A percentile compares a stretch with the other conserved stretches of the same genome.
These are phyloP conservation scores for Xestia c-nigrum DNA, from an alignment of 2,888 invertebrate genomes.

Conservation along the genomic window DNA sequence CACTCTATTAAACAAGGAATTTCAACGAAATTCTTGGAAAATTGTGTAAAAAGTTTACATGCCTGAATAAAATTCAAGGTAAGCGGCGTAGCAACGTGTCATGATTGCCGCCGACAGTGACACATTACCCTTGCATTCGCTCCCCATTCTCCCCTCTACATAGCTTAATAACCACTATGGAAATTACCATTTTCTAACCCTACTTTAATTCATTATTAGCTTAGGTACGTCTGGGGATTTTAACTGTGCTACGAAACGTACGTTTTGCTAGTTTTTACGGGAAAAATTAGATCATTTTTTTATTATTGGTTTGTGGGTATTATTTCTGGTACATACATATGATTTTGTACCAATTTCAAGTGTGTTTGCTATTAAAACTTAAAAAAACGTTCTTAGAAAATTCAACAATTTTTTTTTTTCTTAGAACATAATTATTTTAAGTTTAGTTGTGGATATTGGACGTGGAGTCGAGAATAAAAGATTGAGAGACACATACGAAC, in stretches of 20 bases:
- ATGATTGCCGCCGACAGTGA: slow-evolving; percentile 67
- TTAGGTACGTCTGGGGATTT: slow-evolving; percentile 22
- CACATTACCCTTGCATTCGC: slow-evolving; percentile 66
- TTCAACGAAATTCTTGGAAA: slow-evolving; percentile 35
- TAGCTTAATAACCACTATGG: slow-evolving; percentile 56
- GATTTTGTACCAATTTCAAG: too few species aligned
- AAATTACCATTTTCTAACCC: slow-evolving; percentile 54
- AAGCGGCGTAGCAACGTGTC: slow-evolving; percentile 52
- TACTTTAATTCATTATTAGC: slow-evolving; percentile 43
- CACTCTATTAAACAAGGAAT: slow-evolving; percentile 7
- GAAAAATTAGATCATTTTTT: neutral
- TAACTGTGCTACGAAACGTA: neutral
- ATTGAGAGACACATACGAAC: too few species aligned
- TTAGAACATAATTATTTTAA: too few species aligned
- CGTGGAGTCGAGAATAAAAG: too few species aligned
- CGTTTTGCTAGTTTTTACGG: neutral
- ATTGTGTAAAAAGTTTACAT: slow-evolving; percentile 37
- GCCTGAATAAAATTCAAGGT: slow-evolving; percentile 53
- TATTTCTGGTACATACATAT: neutral
- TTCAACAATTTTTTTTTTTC: too few species aligned
- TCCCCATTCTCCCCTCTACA: slow-evolving; percentile 38
- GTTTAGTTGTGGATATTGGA: too few species aligned
- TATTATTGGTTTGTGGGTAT: neutral
- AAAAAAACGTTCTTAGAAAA: too few species aligned
- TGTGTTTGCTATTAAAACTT: too few species aligned